phyloP scores from a whole-genome alignment of 2,797 vertebrate species.

The Bradypus variegatus region DNA sequence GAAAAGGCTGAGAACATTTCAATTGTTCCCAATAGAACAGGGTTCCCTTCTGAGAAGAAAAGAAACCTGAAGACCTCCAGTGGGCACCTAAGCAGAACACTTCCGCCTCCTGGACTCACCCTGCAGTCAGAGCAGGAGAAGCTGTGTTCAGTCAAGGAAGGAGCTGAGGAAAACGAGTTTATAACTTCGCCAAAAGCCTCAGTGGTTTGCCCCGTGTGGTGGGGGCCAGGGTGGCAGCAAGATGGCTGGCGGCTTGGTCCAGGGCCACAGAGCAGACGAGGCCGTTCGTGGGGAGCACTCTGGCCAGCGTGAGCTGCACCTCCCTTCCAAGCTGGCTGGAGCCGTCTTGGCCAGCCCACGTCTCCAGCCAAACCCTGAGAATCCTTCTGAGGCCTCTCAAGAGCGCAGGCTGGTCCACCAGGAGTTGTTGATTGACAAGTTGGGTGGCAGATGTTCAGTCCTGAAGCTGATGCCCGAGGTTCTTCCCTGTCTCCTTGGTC shows the following conservation, averaged over 20 bases:
- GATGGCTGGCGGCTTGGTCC: neutral
- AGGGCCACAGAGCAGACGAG: neutral
- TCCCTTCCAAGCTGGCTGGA: fast-evolving
- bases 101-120: no score
- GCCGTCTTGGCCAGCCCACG: fast-evolving
- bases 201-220: neutral
- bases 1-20: constrained; percentile 1
- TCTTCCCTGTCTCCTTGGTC: neutral
- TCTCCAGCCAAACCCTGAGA: neutral
- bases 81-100: neutral
- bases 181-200: neutral
- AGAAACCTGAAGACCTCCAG: neutral
- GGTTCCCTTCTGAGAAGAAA: neutral
- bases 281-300: neutral
- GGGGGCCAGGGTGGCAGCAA: neutral
- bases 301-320: neutral
- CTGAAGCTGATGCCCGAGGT: neutral
- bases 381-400: neutral
- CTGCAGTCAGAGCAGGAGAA: neutral
- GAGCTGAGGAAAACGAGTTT: neutral
- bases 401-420: neutral
- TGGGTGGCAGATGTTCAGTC: no score
- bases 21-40: constrained; percentile 17
- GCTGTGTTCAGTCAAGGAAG: neutral
- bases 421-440: neutral